Evolutionary conservation across 2,113 vertebrate genomes (phyloP).

Genomic region (Aspidoscelis tigris): DNA sequence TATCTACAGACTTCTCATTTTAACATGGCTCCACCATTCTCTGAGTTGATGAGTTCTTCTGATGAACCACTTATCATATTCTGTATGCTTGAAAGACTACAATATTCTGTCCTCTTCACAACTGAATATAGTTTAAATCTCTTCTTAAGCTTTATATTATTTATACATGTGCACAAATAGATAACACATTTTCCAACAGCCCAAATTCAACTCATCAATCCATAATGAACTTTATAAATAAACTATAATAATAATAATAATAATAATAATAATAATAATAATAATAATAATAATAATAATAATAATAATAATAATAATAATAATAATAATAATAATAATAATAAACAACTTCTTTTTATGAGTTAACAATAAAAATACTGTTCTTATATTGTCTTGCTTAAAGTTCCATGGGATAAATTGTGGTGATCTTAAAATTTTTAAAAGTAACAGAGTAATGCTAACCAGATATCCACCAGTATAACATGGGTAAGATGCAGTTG

Average conservation of each 20-base stretch:
- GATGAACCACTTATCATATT: slow-evolving; percentile 29
- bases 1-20: slow-evolving; percentile 32
- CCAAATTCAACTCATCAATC: slow-evolving; percentile 50
- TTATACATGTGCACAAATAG: neutral
- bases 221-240: slow-evolving; percentile 33
- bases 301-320: no score
- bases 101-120: slow-evolving; percentile 28
- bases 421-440: neutral
- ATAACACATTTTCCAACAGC: slow-evolving; percentile 4
- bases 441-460: no score
- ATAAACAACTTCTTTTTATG: neutral
- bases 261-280: no score
- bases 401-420: neutral
- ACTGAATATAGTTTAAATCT: slow-evolving; percentile 7
- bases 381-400: slow-evolving; percentile 38
- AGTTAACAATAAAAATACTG: slow-evolving; percentile 38
- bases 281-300: no score
- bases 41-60: slow-evolving; percentile 21
- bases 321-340: no score
- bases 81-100: slow-evolving; percentile 47
- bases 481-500: no score
- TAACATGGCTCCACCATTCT: slow-evolving; percentile 31
- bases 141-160: neutral
- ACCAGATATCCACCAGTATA: no score
- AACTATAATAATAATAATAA: no score